Evolutionary conservation across 2,113 vertebrate species (phyloP).

Genomic region (Chrysochloris asiatica): DNA sequence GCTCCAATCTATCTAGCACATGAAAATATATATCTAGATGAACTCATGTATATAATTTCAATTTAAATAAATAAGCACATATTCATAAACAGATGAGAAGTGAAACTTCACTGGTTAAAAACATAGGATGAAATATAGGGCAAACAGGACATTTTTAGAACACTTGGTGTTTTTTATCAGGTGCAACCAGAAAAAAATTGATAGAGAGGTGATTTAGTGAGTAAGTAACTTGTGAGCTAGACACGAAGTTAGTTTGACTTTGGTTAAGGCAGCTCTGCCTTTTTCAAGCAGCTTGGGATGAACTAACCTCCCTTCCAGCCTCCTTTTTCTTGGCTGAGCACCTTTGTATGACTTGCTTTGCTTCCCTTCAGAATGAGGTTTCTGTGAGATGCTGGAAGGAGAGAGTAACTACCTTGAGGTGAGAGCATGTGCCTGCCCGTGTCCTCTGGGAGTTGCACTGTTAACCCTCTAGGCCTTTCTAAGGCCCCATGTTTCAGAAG

Average conservation of each 20-base stretch:
- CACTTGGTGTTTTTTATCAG: not conserved
- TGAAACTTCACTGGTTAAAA: conserved; percentile 2
- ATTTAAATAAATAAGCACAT: conserved; percentile 2
- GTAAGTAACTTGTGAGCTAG: not conserved
- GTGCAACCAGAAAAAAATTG: not conserved
- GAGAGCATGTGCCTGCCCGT: not conserved
- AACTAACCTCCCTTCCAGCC: conserved; percentile 29
- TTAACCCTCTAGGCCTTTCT: conserved; percentile 43
- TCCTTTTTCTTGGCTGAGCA: not conserved
- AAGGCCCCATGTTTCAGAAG: conserved; percentile 51
- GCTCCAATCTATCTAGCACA: not conserved
- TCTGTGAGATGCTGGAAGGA: not conserved
- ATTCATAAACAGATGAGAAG: conserved; percentile 4
- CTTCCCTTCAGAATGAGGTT: conserved; percentile 31
- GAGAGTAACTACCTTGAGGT: conserved; percentile 61
- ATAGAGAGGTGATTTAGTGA: not conserved
- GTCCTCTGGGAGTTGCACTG: conserved; percentile 67
- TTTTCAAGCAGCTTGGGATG: not conserved
- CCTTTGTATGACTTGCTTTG: conserved; percentile 18
- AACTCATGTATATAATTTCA: not conserved
- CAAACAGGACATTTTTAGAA: not conserved
- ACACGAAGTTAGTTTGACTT: not conserved
- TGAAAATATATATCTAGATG: not conserved
- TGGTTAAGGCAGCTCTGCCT: not conserved
- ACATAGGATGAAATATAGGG: not conserved